phyloP scores from a whole-genome alignment of 2,113 vertebrate genomes.

The Hippoglossus stenolepis region DNA sequence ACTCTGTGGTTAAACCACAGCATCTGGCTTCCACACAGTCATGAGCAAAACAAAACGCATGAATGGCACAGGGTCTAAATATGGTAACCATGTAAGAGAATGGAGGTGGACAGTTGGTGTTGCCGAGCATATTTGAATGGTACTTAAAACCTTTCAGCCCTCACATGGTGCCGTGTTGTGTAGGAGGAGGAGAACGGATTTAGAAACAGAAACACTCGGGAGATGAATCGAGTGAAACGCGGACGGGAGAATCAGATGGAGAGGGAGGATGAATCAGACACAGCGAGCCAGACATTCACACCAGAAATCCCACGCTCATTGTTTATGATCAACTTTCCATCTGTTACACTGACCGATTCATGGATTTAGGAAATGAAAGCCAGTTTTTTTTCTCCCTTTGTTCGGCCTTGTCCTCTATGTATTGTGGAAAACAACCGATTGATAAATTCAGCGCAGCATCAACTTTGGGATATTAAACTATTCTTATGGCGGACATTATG shows the following conservation, averaged over 20 bases:
- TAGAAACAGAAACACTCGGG: slow-evolving; percentile 78
- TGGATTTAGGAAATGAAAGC: slow-evolving; percentile 66
- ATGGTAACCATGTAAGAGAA: slow-evolving; percentile 63
- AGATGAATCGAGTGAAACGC: slow-evolving; percentile 77
- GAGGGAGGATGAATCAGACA: slow-evolving; percentile 77
- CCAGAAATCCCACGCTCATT: slow-evolving; percentile 75
- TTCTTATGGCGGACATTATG: slow-evolving; percentile 25
- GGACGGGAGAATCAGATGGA: slow-evolving; percentile 68
- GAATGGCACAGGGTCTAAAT: slow-evolving; percentile 71
- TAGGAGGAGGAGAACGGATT: slow-evolving; percentile 79
- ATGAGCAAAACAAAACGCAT: slow-evolving; percentile 64
- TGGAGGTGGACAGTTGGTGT: slow-evolving; percentile 66
- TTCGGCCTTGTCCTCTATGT: slow-evolving; percentile 9
- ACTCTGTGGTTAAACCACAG: slow-evolving; percentile 1
- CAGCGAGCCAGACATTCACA: slow-evolving; percentile 74
- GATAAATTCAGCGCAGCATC: slow-evolving; percentile 22
- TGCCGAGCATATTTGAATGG: slow-evolving; percentile 69
- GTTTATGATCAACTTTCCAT: slow-evolving; percentile 79
- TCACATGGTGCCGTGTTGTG: slow-evolving; percentile 59
- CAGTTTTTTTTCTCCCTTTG: slow-evolving; percentile 6
- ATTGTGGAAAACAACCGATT: slow-evolving; percentile 26
- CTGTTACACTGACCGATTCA: slow-evolving; percentile 75
- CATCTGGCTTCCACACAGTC: slow-evolving; percentile 40
- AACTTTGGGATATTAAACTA: slow-evolving; percentile 20
- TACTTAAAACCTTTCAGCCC: slow-evolving; percentile 64